Evolutionary conservation across 35 echinoderm and acorn worm genomes (phyloP), one percentile per base, ranked within the genome.

Genomic region (Apostichopus parvimensis): DNA sequence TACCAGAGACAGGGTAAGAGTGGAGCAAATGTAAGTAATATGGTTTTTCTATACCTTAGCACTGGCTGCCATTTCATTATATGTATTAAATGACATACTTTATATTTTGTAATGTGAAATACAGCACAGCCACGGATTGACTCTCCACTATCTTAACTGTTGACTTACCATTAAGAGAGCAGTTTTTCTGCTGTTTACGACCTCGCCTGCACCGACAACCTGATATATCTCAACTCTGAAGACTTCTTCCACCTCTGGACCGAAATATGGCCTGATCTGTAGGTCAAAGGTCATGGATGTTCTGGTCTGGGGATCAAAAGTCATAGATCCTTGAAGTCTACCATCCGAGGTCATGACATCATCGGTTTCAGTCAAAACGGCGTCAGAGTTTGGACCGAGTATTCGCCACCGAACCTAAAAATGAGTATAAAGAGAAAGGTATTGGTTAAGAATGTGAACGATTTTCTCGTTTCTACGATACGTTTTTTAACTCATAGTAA

Each of bases 161-260:
- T 10, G 6, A 86, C 93, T 91, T 90, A 98, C 97, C 24, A 87
- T 98, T 4, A 98, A 53, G 13, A 25, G 82, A 54, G 97, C 97
- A 56, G 58, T 92, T 20, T 86, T 78, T 18, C 82, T 23, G 15
- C 56, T 64, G 7, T 68, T 70, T 15, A 83, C 87, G 20, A 98
- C 82, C 86, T 98, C 97, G 72, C 97, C 97, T 9, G 94, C 94
- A 21, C 97, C 94, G 73, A 95, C 91, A 4, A 98, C 45, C 75
- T 95, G 94, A 78, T 98, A 98, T 53, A 98, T 92, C 90, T 98
- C 97, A 1, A 98, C 83, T n/a, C 73, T 92, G 87, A 86, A 98
- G 9, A 75, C 60, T 73, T 98, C 97, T 61, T 98, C 52, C 9
- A 95, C 92, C 88, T 98, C 97, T 26, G 97, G 92, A 14, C 97